phyloP scores from a whole-genome alignment of 2,113 vertebrate species.

The Hypocryptadius cinnamomeus region DNA sequence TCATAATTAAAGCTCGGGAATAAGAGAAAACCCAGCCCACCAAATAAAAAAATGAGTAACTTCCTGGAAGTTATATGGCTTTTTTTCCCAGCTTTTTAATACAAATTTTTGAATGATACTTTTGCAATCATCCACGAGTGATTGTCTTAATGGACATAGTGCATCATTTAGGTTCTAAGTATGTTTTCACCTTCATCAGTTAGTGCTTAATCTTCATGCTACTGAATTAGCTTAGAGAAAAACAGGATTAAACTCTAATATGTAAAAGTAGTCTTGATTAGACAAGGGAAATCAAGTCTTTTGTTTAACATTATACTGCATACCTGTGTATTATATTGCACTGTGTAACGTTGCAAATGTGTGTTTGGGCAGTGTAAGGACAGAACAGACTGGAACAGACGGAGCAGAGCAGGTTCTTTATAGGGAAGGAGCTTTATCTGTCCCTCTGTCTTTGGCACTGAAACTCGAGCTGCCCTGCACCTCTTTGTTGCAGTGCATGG shows the following conservation, averaged over 20 bases:
- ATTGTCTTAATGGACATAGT: neutral
- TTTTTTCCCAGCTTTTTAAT: neutral
- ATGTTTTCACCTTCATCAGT: neutral
- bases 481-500: neutral
- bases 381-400: neutral
- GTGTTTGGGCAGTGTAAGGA: neutral
- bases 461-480: neutral
- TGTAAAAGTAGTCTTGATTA: neutral
- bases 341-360: neutral
- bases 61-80: neutral
- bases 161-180: neutral
- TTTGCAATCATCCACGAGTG: neutral
- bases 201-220: neutral
- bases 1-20: neutral
- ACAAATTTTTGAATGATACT: neutral
- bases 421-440: neutral
- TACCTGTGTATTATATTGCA: neutral
- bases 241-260: neutral
- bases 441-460: neutral
- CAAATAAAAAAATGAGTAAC: neutral
- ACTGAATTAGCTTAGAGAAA: neutral
- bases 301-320: neutral
- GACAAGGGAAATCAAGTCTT: neutral
- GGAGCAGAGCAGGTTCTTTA: neutral
- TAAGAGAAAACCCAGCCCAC: neutral